Base-by-base conservation (phyloP, 2,113 vertebrate species). In the Lichenostomus cassidix region DNA sequence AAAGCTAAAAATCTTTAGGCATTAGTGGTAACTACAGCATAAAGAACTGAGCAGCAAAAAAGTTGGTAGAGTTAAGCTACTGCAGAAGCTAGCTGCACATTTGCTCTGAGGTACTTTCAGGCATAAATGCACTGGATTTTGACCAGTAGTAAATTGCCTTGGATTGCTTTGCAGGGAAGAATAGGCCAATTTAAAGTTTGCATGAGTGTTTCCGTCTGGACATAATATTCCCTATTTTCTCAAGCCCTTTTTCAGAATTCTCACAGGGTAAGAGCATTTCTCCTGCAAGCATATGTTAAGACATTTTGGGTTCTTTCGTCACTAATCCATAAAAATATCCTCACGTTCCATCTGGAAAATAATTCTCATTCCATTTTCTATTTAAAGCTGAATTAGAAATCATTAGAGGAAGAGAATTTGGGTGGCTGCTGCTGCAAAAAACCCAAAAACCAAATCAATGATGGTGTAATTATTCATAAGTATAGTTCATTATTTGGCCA, bases 361-460 rank as follows among this genome's bases (percentile, higher is more conserved):
- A 64, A 89, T 76, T 89, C 41, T n/a, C 18, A 24, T 65, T 68
- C 25, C 65, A 78, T 88, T 78, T 91, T 93, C 49, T 91, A 63
- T 92, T 94, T 92, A 76, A 92, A 74, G 46, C 53, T 89, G 81
- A 89, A 69, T 89, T 56, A 87, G 47, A 82, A 81, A 60, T 91
- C 58, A 53, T 94, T 85, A 68, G 63, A 74, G 42, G 15, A 56
- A 68, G 39, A 92, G 35, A 87, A 89, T 84, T 78, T 82, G 29
- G 52, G 37, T 1, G 47, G 41, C 52, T 83, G 28, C 21, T 83
- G 13, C 46, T 92, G 62, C 22, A n/a, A 44, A 87, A 76, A 84
- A 10, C 2, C 50, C 25, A 19, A 28, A 68, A 46, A 0, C 1
- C 9, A 50, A 58, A 84, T 75, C 78, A 84, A 46, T 46, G 64